These are phyloP conservation scores for Sphenopsis melanotis DNA, from an alignment of 2,797 vertebrate species.

Conservation along the genomic window DNA sequence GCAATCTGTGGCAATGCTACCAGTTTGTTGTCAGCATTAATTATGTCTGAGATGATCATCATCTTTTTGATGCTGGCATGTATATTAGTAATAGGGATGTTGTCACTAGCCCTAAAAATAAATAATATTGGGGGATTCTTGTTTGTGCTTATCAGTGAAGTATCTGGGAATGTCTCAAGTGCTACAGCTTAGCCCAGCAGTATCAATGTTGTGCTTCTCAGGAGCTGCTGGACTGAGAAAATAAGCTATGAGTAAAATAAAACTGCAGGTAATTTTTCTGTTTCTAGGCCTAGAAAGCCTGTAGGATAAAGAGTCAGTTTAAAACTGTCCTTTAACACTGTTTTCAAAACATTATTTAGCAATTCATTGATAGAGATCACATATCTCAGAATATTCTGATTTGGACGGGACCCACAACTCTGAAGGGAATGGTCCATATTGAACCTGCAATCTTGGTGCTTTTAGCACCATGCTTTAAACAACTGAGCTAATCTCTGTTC, in stretches of 20 bases:
- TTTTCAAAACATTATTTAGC: neutral
- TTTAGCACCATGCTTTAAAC: neutral
- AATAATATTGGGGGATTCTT: neutral
- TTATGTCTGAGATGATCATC: neutral
- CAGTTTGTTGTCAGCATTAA: neutral
- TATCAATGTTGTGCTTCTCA: accelerated
- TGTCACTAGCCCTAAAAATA: neutral
- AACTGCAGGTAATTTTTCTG: neutral
- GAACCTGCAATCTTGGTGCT: neutral
- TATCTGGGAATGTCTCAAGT: neutral
- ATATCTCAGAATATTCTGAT: neutral
- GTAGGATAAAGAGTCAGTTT: neutral
- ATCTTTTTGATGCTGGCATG: neutral
- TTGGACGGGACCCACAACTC: neutral
- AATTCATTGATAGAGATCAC: neutral
- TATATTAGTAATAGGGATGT: accelerated
- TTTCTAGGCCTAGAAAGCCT: neutral
- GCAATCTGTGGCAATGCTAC: neutral
- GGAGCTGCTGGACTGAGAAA: neutral
- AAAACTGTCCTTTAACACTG: neutral
- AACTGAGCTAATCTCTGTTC: neutral
- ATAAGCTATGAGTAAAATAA: neutral
- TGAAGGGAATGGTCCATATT: neutral
- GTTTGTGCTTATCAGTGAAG: neutral
- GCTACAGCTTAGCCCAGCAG: neutral